phyloP scores from a whole-genome alignment of 2,113 vertebrate species.

The Xerus inauris region DNA sequence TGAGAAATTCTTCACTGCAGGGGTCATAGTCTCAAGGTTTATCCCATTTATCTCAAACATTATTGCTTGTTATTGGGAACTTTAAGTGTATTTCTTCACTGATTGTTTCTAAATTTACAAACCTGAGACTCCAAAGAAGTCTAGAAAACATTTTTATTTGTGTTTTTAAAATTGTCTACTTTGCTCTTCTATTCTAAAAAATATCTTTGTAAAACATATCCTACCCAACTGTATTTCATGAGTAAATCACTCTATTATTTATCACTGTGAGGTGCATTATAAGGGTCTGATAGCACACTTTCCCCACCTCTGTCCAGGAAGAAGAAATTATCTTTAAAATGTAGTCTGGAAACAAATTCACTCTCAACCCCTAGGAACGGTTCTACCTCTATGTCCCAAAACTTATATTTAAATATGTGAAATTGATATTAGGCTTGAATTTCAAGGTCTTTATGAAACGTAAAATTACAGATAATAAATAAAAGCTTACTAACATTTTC shows the following conservation, averaged over 20 bases:
- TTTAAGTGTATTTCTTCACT: neutral
- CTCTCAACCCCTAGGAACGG: neutral
- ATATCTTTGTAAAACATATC: neutral
- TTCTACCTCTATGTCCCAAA: neutral
- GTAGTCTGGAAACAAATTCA: neutral
- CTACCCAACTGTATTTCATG: neutral
- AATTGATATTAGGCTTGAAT: neutral
- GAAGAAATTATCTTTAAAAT: neutral
- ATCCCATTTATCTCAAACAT: neutral
- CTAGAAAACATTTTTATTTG: neutral
- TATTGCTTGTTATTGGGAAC: neutral
- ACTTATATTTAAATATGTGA: neutral
- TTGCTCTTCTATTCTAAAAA: neutral
- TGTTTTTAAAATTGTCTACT: neutral
- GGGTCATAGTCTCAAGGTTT: neutral
- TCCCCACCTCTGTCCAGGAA: neutral
- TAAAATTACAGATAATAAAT: neutral
- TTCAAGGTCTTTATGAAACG: neutral
- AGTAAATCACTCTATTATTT: neutral
- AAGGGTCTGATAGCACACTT: neutral
- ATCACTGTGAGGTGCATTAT: neutral
- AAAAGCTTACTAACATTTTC: neutral
- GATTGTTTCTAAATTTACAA: neutral
- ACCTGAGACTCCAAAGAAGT: neutral
- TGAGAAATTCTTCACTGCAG: neutral